These are phyloP conservation scores for Prinia subflava DNA, from an alignment of 2,113 vertebrate genomes.

Conservation along the genomic window DNA sequence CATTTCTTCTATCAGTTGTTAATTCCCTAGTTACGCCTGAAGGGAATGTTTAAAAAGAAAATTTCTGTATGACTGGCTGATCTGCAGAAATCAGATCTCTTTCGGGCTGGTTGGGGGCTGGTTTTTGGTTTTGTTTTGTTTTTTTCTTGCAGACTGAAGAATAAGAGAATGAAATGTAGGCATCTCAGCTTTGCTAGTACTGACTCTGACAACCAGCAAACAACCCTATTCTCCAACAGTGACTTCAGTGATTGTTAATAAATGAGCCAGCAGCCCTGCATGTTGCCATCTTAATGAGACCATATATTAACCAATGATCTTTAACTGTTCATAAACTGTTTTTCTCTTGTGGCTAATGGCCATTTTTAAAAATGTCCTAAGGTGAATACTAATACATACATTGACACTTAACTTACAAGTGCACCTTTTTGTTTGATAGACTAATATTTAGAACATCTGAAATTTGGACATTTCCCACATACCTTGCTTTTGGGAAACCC, in stretches of 20 bases:
- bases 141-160: not conserved
- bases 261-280: not conserved
- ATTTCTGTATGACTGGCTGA: not conserved
- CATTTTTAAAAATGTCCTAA: not conserved
- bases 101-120: not conserved
- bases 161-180: not conserved
- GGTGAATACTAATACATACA: not conserved
- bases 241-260: not conserved
- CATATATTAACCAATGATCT: not conserved
- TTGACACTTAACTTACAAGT: not conserved
- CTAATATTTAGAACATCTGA: not conserved
- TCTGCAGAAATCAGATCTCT: not conserved
- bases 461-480: not conserved
- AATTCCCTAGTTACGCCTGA: not conserved
- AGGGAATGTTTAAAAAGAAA: not conserved
- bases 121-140: not conserved
- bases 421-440: not conserved
- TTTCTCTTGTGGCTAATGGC: not conserved
- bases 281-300: not conserved
- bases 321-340: constrained; percentile 17
- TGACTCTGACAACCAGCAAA: not conserved
- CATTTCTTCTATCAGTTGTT: not conserved
- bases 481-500: not conserved
- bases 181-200: not conserved
- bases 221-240: not conserved